Evolutionary conservation across 2,797 vertebrate genomes (phyloP), one percentile per base, ranked within the genome.

Genomic region (Myiothlypis chrysogaster): DNA sequence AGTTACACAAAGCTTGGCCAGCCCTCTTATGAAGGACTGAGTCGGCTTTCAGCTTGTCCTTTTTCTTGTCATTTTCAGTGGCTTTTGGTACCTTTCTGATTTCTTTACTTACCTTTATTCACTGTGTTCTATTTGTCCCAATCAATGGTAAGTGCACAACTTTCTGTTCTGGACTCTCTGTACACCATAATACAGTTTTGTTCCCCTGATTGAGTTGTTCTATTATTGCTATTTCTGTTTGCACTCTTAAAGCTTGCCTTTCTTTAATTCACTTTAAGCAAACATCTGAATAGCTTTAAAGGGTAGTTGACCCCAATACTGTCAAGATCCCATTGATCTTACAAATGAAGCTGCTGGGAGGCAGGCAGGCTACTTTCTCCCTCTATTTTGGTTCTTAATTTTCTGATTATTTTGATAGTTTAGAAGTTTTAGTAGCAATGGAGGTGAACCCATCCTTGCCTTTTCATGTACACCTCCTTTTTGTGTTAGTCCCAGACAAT

Each of bases 191-290:
- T 5, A 52, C 0, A 2, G 37, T 89, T 95, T 87, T 96, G 55
- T 83, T 95, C 47, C 43, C 46, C 80, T 77, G 87, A 90, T 60
- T 90, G 89, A 96, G 73, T 79, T 91, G 64, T 80, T 88, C 63
- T 64, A 41, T 88, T 92, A 83, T 34, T 0, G 1, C 14, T 85
- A 35, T 93, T 87, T 89, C 70, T 87, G 25, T 69, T 93, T 88
- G 82, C 57, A 57, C 66, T 92, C 35, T 84, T 84, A 63, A 68
- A 93, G n/a, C 41, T 61, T 88, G 35, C 25, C 27, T 92, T 73
- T 50, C 78, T 91, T 90, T 84, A 93, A 89, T 77, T 87, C 53
- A 78, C 68, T 95, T 95, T 85, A 93, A 95, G 90, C 73, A 90
- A 89, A 77, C 60, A 83, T 63, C 71, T 87, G 81, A 89, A 82